A percentile compares a stretch with the other conserved stretches of the same genome.
These are phyloP conservation scores for Dendroctonus ponderosae DNA, from an alignment of 1,140 invertebrate genomes.

Conservation along the genomic window DNA sequence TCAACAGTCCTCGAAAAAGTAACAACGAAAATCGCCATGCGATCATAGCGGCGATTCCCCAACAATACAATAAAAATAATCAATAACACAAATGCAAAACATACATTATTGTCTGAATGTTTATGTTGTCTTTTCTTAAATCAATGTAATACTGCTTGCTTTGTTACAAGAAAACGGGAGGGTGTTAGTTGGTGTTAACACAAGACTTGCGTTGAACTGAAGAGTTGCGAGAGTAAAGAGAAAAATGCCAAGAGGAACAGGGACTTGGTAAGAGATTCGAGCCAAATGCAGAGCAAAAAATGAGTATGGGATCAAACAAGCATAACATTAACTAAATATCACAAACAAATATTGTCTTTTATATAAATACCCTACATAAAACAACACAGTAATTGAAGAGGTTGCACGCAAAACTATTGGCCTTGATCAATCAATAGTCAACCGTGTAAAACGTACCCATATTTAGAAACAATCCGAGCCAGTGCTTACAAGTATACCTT, in stretches of 20 bases:
- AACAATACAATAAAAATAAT: conserved; percentile 9
- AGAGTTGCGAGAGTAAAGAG: too few relatives aligned
- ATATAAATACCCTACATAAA: conserved; percentile 3
- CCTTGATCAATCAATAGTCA: not conserved
- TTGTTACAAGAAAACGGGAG: not conserved
- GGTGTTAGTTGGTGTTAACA: not conserved
- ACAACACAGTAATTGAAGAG: conserved; percentile 6
- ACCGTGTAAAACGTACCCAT: not conserved
- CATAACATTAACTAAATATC: conserved; percentile 22
- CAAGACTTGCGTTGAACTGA: not conserved
- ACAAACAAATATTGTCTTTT: conserved; percentile 30
- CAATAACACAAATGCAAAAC: conserved; percentile 15
- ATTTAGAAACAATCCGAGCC: conserved; percentile 39
- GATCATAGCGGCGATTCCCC: not conserved
- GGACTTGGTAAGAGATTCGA: too few relatives aligned
- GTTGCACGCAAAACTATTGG: not conserved
- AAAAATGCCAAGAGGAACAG: too few relatives aligned
- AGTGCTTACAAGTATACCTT: conserved; percentile 35
- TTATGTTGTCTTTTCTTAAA: conserved; percentile 26
- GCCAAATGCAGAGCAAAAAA: too few relatives aligned
- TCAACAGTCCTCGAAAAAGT: conserved; percentile 18
- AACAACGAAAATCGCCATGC: conserved; percentile 1
- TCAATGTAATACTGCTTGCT: conserved; percentile 26
- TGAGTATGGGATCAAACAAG: too few relatives aligned
- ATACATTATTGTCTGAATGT: conserved; percentile 27